phyloP scores from a whole-genome alignment of 2,888 invertebrate species.

The Oconnorella tubifera region DNA sequence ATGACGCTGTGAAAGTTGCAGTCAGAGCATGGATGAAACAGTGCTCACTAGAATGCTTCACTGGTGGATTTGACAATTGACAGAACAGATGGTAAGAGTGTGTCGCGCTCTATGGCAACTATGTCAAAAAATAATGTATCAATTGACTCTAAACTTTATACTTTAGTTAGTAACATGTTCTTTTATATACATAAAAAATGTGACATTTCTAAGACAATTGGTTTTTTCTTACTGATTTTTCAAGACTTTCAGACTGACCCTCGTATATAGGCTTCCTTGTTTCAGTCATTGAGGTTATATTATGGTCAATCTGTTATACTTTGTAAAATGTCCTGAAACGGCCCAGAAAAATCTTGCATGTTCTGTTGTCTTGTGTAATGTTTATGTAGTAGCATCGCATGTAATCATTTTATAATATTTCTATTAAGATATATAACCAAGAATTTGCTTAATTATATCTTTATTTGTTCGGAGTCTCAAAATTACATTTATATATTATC shows the following conservation, averaged over 20 bases:
- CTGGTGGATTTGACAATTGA: neutral
- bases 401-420: no score
- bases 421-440: no score
- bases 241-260: neutral
- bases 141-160: neutral
- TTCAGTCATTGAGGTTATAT: no score
- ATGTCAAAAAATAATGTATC: neutral
- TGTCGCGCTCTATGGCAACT: neutral
- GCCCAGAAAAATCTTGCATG: no score
- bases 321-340: no score
- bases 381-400: no score
- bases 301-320: no score
- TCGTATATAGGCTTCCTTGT: no score
- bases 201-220: neutral
- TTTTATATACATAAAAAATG: neutral
- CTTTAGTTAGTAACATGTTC: neutral
- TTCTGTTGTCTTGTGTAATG: no score
- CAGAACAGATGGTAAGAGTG: neutral
- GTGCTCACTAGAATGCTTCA: neutral
- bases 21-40: neutral
- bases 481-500: no score
- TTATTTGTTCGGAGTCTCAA: no score
- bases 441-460: no score
- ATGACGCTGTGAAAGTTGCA: constrained; percentile 1
- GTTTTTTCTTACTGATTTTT: neutral